Evolutionary conservation across 2,888 invertebrate genomes (phyloP).

Genomic region (Xanthorhoe designata): DNA sequence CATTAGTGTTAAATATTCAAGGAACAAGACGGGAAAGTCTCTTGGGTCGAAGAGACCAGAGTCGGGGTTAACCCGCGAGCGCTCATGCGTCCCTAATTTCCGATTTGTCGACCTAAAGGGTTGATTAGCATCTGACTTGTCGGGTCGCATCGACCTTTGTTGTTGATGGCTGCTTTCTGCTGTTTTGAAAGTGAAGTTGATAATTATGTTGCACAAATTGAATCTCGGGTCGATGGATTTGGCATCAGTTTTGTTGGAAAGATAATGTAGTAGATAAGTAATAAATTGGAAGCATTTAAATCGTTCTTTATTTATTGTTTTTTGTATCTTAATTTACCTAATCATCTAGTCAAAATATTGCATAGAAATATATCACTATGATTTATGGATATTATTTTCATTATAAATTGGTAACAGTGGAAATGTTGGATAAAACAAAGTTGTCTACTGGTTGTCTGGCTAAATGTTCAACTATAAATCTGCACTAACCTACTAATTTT

Average conservation of each 20-base stretch:
- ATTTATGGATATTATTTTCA: too few relatives aligned
- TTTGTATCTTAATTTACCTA: too few relatives aligned
- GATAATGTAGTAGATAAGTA: neutral
- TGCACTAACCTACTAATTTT: too few relatives aligned
- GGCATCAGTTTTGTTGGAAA: neutral
- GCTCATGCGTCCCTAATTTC: conserved; percentile 83
- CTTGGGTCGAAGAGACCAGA: conserved; percentile 68
- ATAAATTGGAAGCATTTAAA: too few relatives aligned
- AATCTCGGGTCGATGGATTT: neutral
- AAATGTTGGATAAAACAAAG: too few relatives aligned
- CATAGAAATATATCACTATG: too few relatives aligned
- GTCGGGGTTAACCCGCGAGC: conserved; percentile 78
- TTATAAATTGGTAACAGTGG: too few relatives aligned
- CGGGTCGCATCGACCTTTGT: conserved; percentile 75
- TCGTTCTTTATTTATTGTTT: too few relatives aligned
- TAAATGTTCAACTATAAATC: too few relatives aligned
- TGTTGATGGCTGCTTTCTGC: conserved; percentile 59
- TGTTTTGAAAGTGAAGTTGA: conserved; percentile 61
- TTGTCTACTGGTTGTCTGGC: too few relatives aligned
- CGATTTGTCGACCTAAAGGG: conserved; percentile 83
- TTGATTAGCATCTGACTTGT: conserved; percentile 84
- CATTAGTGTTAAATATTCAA: conserved; percentile 78
- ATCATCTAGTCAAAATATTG: too few relatives aligned
- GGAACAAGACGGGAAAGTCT: conserved; percentile 76
- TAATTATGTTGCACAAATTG: neutral